Base-by-base conservation (phyloP, 2,113 vertebrate genomes). In the Onychorhynchus coronatus region DNA sequence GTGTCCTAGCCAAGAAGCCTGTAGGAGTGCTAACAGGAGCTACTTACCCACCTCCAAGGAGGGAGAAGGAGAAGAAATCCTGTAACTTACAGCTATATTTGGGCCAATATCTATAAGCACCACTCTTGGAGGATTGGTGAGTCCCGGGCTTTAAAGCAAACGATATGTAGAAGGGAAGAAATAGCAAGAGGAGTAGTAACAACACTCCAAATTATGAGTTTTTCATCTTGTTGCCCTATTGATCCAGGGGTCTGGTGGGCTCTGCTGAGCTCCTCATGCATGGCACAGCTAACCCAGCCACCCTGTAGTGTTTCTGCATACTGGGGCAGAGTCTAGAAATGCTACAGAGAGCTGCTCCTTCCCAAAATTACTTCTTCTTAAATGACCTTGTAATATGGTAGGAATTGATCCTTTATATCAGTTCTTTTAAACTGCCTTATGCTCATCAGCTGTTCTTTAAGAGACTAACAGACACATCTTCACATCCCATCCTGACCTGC, bases 381-480 rank as follows among this genome's bases (percentile, higher is more conserved):
- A 68, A 55, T 35, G 41, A 50, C n/a, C 27, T 55, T 50, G 7
- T 94, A 95, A 72, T 91, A 88, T 92, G 61, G 39, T 85, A 70
- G 78, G 71, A 77, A 68, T 47, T 84, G 80, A 86, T 92, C 79
- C 56, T 91, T 95, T 73, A 27, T 93, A 88, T 92, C 50, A 4
- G 75, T 86, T 86, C 47, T 84, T 85, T 91, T 59, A 94, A 93
- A 92, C 84, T 90, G 77, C 75, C 85, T 95, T 93, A 95, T 96
- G 88, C 80, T 94, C 88, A 67, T 96, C 88, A 95, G 88, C 91
- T 94, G 83, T 68, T 92, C 79, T 46, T 78, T 31, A 74, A 41
- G 76, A 91, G 73, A 75, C 2, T 41, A 89, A 85, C 92, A 96
- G 92, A 92, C 42, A 33, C 80, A 78, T 94, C 72, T 68, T 44